Conservation (phyloP, 2,888 invertebrate genomes). For the Ischnus inquisitorius region DNA sequence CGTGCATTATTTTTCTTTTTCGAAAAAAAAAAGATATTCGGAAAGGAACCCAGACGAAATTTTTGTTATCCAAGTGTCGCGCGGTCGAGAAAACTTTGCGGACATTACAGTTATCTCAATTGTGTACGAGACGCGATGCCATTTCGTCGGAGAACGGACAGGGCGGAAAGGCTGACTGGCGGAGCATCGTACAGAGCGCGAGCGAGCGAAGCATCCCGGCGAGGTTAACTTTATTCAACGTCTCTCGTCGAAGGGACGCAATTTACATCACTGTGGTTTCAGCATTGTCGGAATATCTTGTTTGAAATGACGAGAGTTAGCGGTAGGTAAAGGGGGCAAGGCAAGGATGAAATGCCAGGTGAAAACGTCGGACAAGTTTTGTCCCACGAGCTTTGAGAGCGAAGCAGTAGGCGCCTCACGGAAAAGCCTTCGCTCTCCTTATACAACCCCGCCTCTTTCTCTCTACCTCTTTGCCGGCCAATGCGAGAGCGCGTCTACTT, state of each 20-base stretch:
- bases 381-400: conserved; percentile 54
- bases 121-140: conserved; percentile 13
- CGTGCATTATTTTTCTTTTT: too few relatives aligned
- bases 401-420: conserved; percentile 24
- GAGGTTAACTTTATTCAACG: conserved; percentile 65
- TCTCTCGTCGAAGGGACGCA: conserved; percentile 56
- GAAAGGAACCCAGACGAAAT: not conserved
- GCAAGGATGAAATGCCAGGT: conserved; percentile 10
- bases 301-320: conserved; percentile 67
- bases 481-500: conserved; percentile 6
- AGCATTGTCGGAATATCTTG: conserved; percentile 69
- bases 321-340: conserved; percentile 16
- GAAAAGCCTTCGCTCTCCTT: not conserved
- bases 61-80: not conserved
- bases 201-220: conserved; percentile 45
- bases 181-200: conserved; percentile 3
- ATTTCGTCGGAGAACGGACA: not conserved
- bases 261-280: conserved; percentile 72
- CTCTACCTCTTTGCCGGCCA: conserved; percentile 7
- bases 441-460: not conserved
- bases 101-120: conserved; percentile 22
- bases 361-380: conserved; percentile 63
- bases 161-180: not conserved
- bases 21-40: too few relatives aligned
- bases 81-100: conserved; percentile 48